Conservation (phyloP, 2,113 vertebrate genomes). For the Gavialis gangeticus region DNA sequence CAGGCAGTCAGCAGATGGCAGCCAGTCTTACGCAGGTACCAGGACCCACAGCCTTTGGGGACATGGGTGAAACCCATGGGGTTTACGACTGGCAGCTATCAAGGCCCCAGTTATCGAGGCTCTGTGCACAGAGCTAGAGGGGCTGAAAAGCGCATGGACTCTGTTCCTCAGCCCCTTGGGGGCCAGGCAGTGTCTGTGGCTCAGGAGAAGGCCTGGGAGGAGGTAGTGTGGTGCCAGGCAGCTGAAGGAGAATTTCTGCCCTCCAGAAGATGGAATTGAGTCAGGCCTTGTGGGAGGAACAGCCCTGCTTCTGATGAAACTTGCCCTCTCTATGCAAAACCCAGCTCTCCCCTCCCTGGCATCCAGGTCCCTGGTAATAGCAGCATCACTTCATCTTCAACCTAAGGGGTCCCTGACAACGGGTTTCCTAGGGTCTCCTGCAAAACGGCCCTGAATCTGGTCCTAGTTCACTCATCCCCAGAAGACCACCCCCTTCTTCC, state of each 20-base stretch:
- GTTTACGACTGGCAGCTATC: background rate
- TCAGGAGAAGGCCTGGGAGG: background rate
- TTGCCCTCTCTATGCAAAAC: background rate
- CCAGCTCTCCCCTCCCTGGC: background rate
- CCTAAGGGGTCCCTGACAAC: background rate
- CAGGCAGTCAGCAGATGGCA: conserved; percentile 71
- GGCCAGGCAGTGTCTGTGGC: background rate
- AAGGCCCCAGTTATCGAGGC: background rate
- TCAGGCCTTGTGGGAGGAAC: background rate
- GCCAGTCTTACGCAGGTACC: conserved; percentile 79
- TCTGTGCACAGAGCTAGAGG: accelerated
- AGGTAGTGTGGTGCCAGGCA: too few relatives aligned
- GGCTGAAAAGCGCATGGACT: background rate
- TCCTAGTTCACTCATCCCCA: background rate
- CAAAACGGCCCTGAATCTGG: background rate
- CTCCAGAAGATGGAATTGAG: background rate
- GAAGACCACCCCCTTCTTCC: too few relatives aligned
- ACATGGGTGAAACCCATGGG: background rate
- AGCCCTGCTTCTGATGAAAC: background rate
- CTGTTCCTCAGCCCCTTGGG: background rate
- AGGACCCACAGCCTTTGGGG: background rate
- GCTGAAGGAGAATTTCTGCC: background rate
- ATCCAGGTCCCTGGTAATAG: background rate
- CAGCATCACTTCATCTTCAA: background rate
- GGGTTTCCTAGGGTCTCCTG: background rate